Evolutionary conservation across 2,888 invertebrate species (phyloP).

Genomic region (Tetanocera ferruginea): DNA sequence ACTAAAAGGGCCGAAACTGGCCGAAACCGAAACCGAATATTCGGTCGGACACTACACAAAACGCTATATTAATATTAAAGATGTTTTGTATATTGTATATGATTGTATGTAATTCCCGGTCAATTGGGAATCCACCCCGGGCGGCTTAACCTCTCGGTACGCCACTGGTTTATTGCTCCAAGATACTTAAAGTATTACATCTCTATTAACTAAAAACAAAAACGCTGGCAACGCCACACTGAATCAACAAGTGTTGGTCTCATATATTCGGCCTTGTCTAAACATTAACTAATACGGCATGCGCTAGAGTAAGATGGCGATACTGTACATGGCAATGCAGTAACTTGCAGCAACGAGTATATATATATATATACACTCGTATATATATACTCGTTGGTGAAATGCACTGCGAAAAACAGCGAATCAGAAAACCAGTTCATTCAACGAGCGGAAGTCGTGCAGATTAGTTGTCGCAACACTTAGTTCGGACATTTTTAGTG

Average conservation of each 20-base stretch:
- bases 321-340: neutral
- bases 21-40: too few species aligned
- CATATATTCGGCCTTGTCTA: neutral
- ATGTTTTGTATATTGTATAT: too few species aligned
- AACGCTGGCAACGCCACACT: neutral
- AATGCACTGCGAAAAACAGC: neutral
- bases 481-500: neutral
- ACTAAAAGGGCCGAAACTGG: too few species aligned
- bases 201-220: neutral
- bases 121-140: too few species aligned
- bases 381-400: too few species aligned
- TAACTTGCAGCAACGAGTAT: neutral
- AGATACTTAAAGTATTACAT: too few species aligned
- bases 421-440: slow-evolving; percentile 42
- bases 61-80: too few species aligned
- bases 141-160: too few species aligned
- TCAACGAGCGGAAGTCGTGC: slow-evolving; percentile 50
- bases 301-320: neutral
- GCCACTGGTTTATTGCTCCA: too few species aligned
- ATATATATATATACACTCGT: too few species aligned
- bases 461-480: slow-evolving; percentile 41
- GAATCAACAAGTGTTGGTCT: slow-evolving; percentile 26
- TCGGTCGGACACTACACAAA: too few species aligned
- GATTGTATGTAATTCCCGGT: too few species aligned
- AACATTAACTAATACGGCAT: neutral